Evolutionary conservation across 2,797 vertebrate genomes (phyloP).

Genomic region (Acanthiza pusilla): DNA sequence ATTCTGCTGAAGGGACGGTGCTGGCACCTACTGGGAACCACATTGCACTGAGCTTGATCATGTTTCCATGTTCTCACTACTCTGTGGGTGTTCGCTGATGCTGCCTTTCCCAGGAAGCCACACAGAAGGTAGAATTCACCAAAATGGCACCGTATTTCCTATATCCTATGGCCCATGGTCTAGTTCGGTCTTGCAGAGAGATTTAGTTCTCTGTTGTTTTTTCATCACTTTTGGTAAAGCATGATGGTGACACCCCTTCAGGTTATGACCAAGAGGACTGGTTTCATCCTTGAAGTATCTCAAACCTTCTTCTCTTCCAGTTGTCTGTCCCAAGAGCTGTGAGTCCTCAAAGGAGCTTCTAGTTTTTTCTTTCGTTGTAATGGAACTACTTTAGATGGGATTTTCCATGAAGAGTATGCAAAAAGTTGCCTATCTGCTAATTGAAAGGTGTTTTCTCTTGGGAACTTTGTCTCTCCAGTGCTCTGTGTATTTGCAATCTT

Average conservation of each 20-base stretch:
- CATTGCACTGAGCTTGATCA: fast-evolving
- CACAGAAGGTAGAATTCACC: background rate
- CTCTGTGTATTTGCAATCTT: background rate
- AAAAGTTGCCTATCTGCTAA: background rate
- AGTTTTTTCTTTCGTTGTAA: background rate
- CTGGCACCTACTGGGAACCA: background rate
- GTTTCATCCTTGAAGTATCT: background rate
- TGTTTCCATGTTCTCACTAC: background rate
- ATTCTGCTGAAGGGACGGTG: background rate
- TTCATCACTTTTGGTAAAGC: background rate
- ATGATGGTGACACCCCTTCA: background rate
- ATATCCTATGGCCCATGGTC: background rate
- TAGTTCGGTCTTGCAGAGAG: background rate
- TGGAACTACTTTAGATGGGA: background rate
- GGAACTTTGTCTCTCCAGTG: background rate
- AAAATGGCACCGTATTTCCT: background rate
- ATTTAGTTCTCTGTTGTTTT: background rate
- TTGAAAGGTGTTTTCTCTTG: background rate
- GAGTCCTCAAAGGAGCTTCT: background rate
- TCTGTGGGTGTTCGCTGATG: background rate
- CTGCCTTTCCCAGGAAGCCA: background rate
- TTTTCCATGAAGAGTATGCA: background rate
- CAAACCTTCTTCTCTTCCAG: background rate
- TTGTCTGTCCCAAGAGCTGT: fast-evolving
- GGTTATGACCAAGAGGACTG: background rate